Percentiles rank a stretch among this genome's conserved stretches.
phyloP scores from a whole-genome alignment of 2,113 vertebrate species.

The Cochlearius cochlearius region DNA sequence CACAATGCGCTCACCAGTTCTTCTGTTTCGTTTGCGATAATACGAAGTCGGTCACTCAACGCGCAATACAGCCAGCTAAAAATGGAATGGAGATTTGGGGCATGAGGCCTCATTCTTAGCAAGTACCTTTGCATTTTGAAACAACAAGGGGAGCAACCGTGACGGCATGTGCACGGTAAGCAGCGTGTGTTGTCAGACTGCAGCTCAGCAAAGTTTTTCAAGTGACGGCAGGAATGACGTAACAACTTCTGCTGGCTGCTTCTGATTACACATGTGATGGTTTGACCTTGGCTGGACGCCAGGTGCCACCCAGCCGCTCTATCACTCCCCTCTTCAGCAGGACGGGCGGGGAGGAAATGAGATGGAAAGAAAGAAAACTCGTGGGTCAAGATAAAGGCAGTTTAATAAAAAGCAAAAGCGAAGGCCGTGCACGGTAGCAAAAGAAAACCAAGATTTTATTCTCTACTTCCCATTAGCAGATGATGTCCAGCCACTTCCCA shows the following conservation, averaged over 20 bases:
- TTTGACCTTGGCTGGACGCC: too few relatives aligned
- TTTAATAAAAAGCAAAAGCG: too few relatives aligned
- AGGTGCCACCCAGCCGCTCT: too few relatives aligned
- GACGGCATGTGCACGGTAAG: not conserved
- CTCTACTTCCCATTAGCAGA: too few relatives aligned
- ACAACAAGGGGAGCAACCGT: not conserved
- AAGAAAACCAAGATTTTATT: too few relatives aligned
- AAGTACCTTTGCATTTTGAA: not conserved
- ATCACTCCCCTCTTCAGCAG: too few relatives aligned
- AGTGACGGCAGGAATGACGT: not conserved
- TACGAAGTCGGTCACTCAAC: not conserved
- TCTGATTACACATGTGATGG: not conserved
- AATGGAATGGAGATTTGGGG: not conserved
- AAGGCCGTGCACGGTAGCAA: too few relatives aligned
- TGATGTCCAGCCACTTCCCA: too few relatives aligned
- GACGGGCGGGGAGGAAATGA: too few relatives aligned
- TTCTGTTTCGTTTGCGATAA: not conserved
- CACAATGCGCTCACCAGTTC: not conserved
- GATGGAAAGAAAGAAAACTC: too few relatives aligned
- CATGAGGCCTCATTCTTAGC: not conserved
- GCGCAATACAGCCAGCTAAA: not conserved
- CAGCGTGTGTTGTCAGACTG: not conserved
- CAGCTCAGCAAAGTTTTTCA: not conserved
- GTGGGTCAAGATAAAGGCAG: too few relatives aligned
- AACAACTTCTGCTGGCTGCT: not conserved